These are phyloP conservation scores for Dynastes tityus DNA, from an alignment of 2,888 invertebrate genomes.

Conservation along the genomic window DNA sequence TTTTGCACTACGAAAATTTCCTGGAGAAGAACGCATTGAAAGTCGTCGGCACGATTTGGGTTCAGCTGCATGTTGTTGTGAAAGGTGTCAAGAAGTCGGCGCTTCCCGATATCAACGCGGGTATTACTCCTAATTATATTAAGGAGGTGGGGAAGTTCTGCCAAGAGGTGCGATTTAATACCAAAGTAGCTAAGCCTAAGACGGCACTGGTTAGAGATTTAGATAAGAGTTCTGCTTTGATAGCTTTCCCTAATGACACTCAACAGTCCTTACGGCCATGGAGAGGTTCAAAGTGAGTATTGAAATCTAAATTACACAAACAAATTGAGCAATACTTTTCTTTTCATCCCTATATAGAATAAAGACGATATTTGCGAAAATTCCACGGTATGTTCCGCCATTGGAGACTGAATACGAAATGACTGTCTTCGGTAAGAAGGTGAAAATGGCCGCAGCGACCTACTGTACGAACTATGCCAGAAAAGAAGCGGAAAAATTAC, in stretches of 20 bases:
- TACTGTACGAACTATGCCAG: slow-evolving; percentile 29
- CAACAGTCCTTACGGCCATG: slow-evolving; percentile 45
- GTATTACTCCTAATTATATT: slow-evolving; percentile 42
- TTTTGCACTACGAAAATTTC: slow-evolving; percentile 56
- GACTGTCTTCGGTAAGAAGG: slow-evolving; percentile 29
- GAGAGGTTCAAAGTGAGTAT: slow-evolving; percentile 30
- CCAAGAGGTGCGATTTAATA: not conserved
- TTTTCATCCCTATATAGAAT: slow-evolving; percentile 4
- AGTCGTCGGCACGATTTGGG: slow-evolving; percentile 34
- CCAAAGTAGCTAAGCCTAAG: slow-evolving; percentile 30
- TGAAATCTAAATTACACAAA: too few species aligned
- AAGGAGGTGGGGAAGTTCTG: slow-evolving; percentile 46
- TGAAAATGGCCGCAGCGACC: slow-evolving; percentile 3
- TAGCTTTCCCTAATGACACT: slow-evolving; percentile 50
- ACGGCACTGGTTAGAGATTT: slow-evolving; percentile 7
- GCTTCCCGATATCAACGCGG: slow-evolving; percentile 30
- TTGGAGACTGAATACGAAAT: slow-evolving; percentile 33
- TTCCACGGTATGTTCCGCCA: slow-evolving; percentile 31
- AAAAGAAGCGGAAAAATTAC: not conserved
- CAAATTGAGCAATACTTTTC: not conserved
- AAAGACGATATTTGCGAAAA: slow-evolving; percentile 31
- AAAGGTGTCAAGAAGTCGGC: not conserved
- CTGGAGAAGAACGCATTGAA: slow-evolving; percentile 21
- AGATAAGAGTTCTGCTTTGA: slow-evolving; percentile 26
- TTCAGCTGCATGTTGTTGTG: slow-evolving; percentile 24